Base-by-base conservation (phyloP, 2,797 vertebrate genomes). In the Pseudochaenichthys georgianus region DNA sequence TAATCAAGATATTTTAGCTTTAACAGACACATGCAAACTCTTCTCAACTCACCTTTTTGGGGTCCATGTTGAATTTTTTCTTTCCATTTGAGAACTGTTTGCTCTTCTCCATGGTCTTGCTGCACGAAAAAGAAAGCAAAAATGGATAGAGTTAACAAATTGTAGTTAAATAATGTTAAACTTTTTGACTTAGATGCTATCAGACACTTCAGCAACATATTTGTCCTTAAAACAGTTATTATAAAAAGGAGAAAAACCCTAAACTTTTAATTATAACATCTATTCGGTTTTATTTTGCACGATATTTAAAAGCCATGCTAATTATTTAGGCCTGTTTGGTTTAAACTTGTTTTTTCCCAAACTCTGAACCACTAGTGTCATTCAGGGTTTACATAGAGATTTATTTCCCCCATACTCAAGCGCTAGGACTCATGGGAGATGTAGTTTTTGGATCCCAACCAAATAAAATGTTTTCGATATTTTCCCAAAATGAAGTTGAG, bases 41-140 rank as follows among this genome's bases (percentile, higher is more conserved):
- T 6, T 54, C n/a, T 16, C 23, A 11, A 9, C 84, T 88, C 79
- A 98, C 97, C 95, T 98, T 97, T 86, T 91, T 87, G 19, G 97
- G 97, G 73, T 98, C 96, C 96, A 97, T 96, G 89, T 99, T 99
- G 93, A 99, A 99, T 82, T 97, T 99, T 90, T 99, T 99, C 76
- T 95, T 94, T 11, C 97, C 97, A 0, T 87, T 85, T 3, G 87
- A 92, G 48, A 97, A 93, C 68, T 90, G 88, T 87, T 96, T 96
- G 74, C 94, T 95, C 64, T 79, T 96, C 90, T 96, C 96, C 6
- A 86, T 77, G 1, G 88, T 83, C 70, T 96, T 96, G 85, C 96
- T 98, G 88, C 28, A 64, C 52, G 11, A 60, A 87, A 86, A 71
- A 7, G 54, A 73, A 45, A 42, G 2, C 21, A 60, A 4, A 13